Conservation (phyloP, 2,797 vertebrate genomes). For the Alosa sapidissima region DNA sequence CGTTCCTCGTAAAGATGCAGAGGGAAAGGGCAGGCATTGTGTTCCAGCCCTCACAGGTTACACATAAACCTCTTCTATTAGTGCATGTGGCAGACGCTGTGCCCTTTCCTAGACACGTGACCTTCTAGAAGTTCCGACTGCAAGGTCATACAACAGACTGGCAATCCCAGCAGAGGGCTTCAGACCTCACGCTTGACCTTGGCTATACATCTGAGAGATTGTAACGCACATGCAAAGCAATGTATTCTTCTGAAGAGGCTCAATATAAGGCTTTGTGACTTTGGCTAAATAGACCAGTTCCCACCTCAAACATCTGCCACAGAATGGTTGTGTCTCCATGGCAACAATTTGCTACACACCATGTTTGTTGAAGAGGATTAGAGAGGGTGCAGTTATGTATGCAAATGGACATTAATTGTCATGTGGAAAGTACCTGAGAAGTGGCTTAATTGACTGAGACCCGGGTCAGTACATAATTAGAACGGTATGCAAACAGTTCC, state of each 20-base stretch:
- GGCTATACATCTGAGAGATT: neutral
- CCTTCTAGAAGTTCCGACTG: neutral
- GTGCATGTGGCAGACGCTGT: conserved; percentile 44
- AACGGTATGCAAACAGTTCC: conserved; percentile 22
- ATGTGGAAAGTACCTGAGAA: conserved; percentile 46
- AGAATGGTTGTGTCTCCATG: conserved; percentile 53
- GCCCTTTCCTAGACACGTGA: conserved; percentile 44
- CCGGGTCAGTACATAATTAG: conserved; percentile 30
- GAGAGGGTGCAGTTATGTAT: conserved; percentile 51
- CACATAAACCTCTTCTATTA: conserved; percentile 35
- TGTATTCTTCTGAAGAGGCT: neutral
- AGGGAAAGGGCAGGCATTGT: neutral
- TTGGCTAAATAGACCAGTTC: neutral
- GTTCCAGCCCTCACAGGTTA: neutral
- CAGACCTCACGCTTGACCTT: neutral
- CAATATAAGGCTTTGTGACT: neutral
- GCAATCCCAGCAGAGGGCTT: neutral
- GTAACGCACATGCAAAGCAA: neutral
- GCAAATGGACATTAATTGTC: conserved; percentile 60
- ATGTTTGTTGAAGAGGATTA: conserved; percentile 38
- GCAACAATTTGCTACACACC: conserved; percentile 48
- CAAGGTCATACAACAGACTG: neutral
- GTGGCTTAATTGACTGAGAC: conserved; percentile 53
- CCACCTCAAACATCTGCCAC: conserved; percentile 2
- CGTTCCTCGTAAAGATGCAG: neutral